These are phyloP conservation scores for Triplophysa dalaica DNA, from an alignment of 2,113 vertebrate species.

Conservation along the genomic window DNA sequence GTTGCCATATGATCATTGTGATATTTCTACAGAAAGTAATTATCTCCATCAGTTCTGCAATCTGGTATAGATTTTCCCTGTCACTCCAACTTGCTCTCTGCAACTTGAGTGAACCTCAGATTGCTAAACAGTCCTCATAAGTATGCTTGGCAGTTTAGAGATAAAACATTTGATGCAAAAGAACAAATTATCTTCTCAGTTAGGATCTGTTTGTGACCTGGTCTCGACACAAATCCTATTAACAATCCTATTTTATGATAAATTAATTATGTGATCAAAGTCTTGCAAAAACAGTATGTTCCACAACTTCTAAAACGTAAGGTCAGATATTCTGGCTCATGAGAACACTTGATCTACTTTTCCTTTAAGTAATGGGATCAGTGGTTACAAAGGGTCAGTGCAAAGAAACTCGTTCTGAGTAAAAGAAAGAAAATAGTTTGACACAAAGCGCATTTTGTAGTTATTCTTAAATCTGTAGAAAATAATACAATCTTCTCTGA, in stretches of 20 bases:
- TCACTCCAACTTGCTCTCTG: conserved; percentile 11
- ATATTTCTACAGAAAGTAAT: conserved; percentile 6
- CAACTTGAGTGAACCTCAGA: conserved; percentile 20
- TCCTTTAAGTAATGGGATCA: conserved; percentile 12
- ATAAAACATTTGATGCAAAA: background rate
- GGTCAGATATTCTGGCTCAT: background rate
- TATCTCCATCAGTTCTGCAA: conserved; percentile 7
- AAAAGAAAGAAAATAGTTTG: background rate
- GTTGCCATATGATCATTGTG: conserved; percentile 23
- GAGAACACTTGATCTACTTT: background rate
- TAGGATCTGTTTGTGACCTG: background rate
- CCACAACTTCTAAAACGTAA: background rate
- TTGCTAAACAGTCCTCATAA: background rate
- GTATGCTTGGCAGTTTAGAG: conserved; percentile 15
- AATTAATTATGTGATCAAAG: conserved; percentile 20
- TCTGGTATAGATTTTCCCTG: conserved; percentile 29
- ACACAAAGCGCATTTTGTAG: background rate
- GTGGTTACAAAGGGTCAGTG: conserved; percentile 30
- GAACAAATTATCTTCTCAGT: background rate
- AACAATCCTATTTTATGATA: conserved; percentile 19
- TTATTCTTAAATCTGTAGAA: conserved; percentile 26
- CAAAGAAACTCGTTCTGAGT: background rate
- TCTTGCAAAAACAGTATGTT: conserved; percentile 4
- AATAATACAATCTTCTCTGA: background rate
- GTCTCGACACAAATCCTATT: conserved; percentile 18